phyloP scores from a whole-genome alignment of 2,113 vertebrate species.

The Gallinago paraguaiae region DNA sequence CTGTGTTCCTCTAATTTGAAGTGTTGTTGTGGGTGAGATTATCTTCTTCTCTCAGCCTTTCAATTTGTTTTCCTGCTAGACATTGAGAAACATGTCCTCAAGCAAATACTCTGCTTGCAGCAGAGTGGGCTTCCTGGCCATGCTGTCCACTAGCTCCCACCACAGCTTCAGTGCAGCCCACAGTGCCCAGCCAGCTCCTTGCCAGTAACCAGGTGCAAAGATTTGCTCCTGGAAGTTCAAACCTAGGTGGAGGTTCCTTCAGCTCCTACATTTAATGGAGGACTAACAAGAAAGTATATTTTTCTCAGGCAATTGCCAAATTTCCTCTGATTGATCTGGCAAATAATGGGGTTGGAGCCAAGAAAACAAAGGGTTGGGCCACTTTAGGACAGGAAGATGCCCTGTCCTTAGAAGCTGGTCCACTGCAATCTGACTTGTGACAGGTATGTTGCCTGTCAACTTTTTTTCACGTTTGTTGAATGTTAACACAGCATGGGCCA shows the following conservation, averaged over 20 bases:
- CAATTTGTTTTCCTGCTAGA: not conserved
- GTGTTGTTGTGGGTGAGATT: not conserved
- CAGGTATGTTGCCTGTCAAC: not conserved
- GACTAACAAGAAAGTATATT: not conserved
- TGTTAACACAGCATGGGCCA: not conserved
- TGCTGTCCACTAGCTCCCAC: not conserved
- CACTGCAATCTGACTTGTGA: not conserved
- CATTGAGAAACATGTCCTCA: not conserved
- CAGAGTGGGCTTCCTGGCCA: not conserved
- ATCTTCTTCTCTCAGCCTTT: not conserved
- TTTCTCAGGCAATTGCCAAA: not conserved
- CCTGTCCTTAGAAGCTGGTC: not conserved
- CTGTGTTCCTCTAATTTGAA: not conserved
- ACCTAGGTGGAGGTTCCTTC: not conserved
- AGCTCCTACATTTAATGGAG: not conserved
- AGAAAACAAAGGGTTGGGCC: not conserved
- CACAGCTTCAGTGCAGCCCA: not conserved
- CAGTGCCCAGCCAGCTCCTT: fast-evolving
- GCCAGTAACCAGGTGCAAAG: not conserved
- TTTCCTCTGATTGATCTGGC: not conserved
- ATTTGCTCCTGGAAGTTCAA: not conserved
- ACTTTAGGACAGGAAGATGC: not conserved
- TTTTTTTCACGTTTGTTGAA: not conserved
- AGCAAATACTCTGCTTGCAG: not conserved
- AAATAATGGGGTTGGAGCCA: not conserved